These are phyloP conservation scores for Parus major DNA, from an alignment of 2,113 vertebrate species.

Conservation along the genomic window DNA sequence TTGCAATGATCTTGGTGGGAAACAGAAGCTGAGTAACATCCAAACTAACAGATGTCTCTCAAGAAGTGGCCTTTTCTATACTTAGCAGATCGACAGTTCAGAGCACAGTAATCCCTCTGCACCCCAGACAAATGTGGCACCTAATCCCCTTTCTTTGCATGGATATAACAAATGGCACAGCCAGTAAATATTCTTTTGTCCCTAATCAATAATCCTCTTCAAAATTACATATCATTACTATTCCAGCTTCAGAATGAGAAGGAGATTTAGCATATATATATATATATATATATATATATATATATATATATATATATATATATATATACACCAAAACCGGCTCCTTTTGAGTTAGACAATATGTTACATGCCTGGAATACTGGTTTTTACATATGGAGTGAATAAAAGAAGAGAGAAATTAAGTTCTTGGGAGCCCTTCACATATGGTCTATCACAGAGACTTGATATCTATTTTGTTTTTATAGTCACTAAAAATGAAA, in stretches of 20 bases:
- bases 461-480: neutral
- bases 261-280: neutral
- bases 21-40: neutral
- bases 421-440: neutral
- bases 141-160: neutral
- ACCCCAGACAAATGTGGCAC: neutral
- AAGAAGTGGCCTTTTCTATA: neutral
- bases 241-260: neutral
- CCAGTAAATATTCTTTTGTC: neutral
- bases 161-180: neutral
- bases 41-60: slow-evolving; percentile 9
- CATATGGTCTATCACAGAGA: neutral
- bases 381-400: neutral
- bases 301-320: neutral
- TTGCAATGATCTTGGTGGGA: neutral
- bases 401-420: neutral
- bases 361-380: neutral
- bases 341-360: neutral
- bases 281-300: too few species aligned
- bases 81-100: neutral
- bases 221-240: neutral
- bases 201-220: neutral
- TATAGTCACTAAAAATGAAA: neutral
- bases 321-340: neutral
- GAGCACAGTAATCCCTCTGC: neutral